Percentiles rank a stretch among this genome's conserved stretches.
Evolutionary conservation across 37 sponge, comb jelly and placozoan genomes (phyloP).

Genomic region (Dysidea cf. avara): DNA sequence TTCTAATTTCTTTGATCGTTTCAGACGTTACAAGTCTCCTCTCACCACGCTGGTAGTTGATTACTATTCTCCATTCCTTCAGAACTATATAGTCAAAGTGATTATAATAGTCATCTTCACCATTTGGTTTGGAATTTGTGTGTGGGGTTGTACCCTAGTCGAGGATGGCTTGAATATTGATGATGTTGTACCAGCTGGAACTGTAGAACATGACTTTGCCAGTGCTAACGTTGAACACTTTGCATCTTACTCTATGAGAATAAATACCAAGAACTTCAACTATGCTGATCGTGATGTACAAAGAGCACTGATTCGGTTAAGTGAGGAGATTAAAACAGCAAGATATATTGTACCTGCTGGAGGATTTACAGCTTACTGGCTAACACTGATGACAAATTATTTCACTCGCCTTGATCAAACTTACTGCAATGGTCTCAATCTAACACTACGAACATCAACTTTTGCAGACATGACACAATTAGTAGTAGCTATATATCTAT

Average conservation of each 20-base stretch:
- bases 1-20: too few species aligned
- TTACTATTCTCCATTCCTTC: conserved; percentile 26
- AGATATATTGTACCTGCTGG: conserved; percentile 4
- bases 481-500: too few species aligned
- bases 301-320: conserved; percentile 12
- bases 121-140: too few species aligned
- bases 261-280: conserved; percentile 22
- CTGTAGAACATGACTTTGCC: conserved; percentile 26
- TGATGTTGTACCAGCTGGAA: conserved; percentile 36
- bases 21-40: background rate
- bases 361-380: conserved; percentile 24
- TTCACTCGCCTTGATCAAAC: background rate
- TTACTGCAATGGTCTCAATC: too few species aligned
- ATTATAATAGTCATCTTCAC: conserved; percentile 20
- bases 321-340: background rate
- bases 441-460: too few species aligned
- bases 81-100: conserved; percentile 24
- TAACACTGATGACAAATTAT: conserved; percentile 11
- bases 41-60: conserved; percentile 11
- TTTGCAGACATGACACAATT: too few species aligned
- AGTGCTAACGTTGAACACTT: conserved; percentile 11
- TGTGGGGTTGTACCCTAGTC: conserved; percentile 8
- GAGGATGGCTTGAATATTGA: conserved; percentile 32
- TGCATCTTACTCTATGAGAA: conserved; percentile 19
- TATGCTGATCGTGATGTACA: conserved; percentile 7